Base-by-base conservation (phyloP, 2,888 invertebrate species). In the Zygothrica quintamaculata region DNA sequence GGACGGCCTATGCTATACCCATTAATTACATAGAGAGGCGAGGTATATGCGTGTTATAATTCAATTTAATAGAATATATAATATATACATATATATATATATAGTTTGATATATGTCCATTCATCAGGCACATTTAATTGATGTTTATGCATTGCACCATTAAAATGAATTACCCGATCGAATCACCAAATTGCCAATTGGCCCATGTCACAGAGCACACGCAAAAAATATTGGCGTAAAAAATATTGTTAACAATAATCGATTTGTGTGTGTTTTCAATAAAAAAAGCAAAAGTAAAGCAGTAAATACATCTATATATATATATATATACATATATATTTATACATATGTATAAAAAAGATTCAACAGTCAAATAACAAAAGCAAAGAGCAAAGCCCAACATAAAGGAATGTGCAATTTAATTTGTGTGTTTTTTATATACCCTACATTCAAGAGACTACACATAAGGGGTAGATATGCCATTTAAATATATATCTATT, bases 241-340 rank as follows among this genome's bases (percentile, higher is more conserved):
- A 85, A 61, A 81, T 73, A 60, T 65, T 65, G 69, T 75, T 82
- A 70, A 82, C 73, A 79, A 64, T 82, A 73, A 80, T 85, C 86
- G 84, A 80, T 85, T 73, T 75, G 80, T 62, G 65, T 79, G 80
- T 61, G 40, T 65, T 62, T 76, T 67, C 84, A 80, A 80, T 82
- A 57, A 69, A 36, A 65, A 57, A 65, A 36, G 66, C 8, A 15
- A 50, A 16, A 47, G 48, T 52, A 26, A 65, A 22, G 58, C 26
- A 61, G 39, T 34, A 60, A 52, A 29, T 33, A 36, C 37, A 43
- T 5, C 29, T n/a, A n/a, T n/a, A n/a, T n/a, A n/a, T n/a, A n/a
- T n/a, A n/a, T n/a, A n/a, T n/a, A n/a, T n/a, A n/a, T n/a, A n/a
- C n/a, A n/a, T n/a, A n/a, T n/a, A n/a, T n/a, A n/a, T n/a, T n/a